Conservation (phyloP, 2,113 vertebrate species). For the Platycercus adscitus region DNA sequence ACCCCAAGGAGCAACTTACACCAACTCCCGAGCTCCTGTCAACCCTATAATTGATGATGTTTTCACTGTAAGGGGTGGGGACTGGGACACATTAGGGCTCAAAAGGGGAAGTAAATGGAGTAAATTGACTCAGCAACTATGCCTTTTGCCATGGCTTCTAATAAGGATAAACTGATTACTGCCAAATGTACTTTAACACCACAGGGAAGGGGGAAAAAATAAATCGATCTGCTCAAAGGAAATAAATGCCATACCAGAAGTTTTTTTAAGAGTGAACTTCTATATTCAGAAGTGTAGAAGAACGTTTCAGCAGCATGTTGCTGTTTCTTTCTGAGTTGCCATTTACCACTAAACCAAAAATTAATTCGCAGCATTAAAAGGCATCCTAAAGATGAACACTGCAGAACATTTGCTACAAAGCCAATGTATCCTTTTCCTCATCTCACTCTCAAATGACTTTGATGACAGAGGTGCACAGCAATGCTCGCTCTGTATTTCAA, state of each 20-base stretch:
- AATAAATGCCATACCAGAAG: slow-evolving; percentile 24
- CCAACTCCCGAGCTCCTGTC: slow-evolving; percentile 83
- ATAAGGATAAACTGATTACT: slow-evolving; percentile 78
- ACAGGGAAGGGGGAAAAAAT: not conserved
- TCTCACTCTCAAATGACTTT: slow-evolving; percentile 2
- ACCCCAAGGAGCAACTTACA: slow-evolving; percentile 81
- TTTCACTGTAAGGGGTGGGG: slow-evolving; percentile 91
- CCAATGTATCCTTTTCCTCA: not conserved
- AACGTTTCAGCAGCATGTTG: not conserved
- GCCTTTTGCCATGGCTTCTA: slow-evolving; percentile 79
- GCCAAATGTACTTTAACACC: slow-evolving; percentile 72
- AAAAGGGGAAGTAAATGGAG: slow-evolving; percentile 70
- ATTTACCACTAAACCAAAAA: slow-evolving; percentile 1
- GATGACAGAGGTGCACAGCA: not conserved
- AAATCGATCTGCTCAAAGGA: slow-evolving; percentile 35
- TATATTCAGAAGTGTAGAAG: not conserved
- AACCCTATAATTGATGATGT: slow-evolving; percentile 91
- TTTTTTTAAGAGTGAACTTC: slow-evolving; percentile 19
- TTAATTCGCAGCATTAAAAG: slow-evolving; percentile 32
- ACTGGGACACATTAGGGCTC: slow-evolving; percentile 78
- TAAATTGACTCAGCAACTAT: slow-evolving; percentile 87
- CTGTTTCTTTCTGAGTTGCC: not conserved
- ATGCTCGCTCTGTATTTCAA: slow-evolving; percentile 44
- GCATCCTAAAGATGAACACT: not conserved
- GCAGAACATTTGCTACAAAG: not conserved